Conservation (phyloP, 2,888 invertebrate species). For the Sepiola atlantica region DNA sequence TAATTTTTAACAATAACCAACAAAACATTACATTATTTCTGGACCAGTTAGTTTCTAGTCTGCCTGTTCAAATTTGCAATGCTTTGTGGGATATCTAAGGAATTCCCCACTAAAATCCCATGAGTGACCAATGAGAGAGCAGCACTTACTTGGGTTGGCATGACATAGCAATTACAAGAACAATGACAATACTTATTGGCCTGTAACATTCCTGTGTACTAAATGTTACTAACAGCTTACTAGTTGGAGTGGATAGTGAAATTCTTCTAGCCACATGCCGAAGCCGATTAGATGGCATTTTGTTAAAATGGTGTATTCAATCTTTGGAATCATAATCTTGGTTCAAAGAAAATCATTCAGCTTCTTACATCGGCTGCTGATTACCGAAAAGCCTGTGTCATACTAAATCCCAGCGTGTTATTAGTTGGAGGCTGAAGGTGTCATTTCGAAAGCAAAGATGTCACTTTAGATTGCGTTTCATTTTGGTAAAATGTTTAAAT, state of each 20-base stretch:
- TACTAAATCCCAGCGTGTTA: background rate
- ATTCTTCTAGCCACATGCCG: background rate
- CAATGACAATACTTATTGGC: background rate
- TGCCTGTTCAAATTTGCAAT: constrained; percentile 20
- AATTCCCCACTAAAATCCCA: background rate
- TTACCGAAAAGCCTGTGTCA: background rate
- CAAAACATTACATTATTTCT: constrained; percentile 16
- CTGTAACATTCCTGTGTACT: constrained; percentile 16
- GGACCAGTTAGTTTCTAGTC: background rate
- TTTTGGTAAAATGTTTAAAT: constrained; percentile 18
- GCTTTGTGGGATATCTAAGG: background rate
- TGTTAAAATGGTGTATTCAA: background rate
- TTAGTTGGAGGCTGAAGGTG: constrained; percentile 2
- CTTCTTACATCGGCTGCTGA: background rate
- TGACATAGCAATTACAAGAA: constrained; percentile 15
- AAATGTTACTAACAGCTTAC: constrained; percentile 8
- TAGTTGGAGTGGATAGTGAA: background rate
- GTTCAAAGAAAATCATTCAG: background rate
- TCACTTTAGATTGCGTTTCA: background rate
- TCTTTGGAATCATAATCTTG: background rate
- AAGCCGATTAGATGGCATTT: constrained; percentile 6
- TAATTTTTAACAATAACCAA: background rate
- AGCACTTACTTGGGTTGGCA: background rate
- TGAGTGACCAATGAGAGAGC: background rate
- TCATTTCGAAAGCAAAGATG: background rate